Evolutionary conservation across 92 coral and sea anemone species (phyloP).

Genomic region (Desmophyllum pertusum): DNA sequence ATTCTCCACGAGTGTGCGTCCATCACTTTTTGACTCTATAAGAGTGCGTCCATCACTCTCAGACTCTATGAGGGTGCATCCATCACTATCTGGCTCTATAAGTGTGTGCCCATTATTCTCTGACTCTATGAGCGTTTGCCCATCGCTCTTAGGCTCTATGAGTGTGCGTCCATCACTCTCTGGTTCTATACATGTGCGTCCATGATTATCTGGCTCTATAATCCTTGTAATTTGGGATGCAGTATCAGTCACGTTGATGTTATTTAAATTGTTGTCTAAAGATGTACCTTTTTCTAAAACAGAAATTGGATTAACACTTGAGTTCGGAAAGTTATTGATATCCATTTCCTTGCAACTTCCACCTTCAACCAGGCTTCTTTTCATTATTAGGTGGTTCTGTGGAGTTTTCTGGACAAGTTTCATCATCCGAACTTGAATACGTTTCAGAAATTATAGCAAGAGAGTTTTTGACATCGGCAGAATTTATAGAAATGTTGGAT

Average conservation of each 20-base stretch:
- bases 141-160: neutral
- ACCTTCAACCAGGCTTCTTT: neutral
- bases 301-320: neutral
- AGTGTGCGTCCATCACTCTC: neutral
- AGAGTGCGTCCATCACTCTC: neutral
- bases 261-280: neutral
- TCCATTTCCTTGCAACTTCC: neutral
- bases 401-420: neutral
- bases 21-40: neutral
- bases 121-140: too few species aligned
- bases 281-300: neutral
- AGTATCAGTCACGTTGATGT: neutral
- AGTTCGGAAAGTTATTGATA: neutral
- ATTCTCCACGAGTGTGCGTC: neutral
- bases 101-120: neutral
- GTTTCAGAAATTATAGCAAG: conserved; percentile 6
- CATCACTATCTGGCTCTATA: neutral
- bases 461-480: neutral
- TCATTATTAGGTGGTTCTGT: neutral
- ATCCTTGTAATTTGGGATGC: neutral
- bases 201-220: neutral
- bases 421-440: conserved; percentile 19
- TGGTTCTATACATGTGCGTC: neutral
- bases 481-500: neutral
- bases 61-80: neutral